Evolutionary conservation across 1,140 invertebrate genomes (phyloP).

Genomic region (Ceratina australensis): DNA sequence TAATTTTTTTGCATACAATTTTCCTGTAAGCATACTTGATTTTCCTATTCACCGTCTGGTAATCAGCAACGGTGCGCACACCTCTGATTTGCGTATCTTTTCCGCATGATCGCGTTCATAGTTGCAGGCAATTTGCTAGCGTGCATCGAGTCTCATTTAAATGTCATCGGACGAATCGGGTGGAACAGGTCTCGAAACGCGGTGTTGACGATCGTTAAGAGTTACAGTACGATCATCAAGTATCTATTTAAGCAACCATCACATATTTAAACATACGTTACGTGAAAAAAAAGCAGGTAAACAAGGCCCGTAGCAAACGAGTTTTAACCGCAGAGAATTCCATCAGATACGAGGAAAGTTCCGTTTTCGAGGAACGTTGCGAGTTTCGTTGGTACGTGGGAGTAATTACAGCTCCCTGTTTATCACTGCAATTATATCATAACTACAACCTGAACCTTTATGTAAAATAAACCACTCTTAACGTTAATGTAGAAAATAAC

Average conservation of each 20-base stretch:
- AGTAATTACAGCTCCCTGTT: neutral
- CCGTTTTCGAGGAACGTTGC: neutral
- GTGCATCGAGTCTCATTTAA: neutral
- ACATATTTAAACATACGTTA: neutral
- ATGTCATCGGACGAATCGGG: slow-evolving; percentile 5
- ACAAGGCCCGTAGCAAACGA: neutral
- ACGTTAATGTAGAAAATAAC: too few species aligned
- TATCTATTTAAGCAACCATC: too few species aligned
- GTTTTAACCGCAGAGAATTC: neutral
- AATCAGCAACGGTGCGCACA: neutral
- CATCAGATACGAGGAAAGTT: neutral
- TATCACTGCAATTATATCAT: too few species aligned
- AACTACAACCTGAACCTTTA: too few species aligned
- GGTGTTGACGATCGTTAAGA: neutral
- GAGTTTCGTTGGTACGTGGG: neutral
- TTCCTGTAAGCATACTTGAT: too few species aligned
- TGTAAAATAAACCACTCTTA: too few species aligned
- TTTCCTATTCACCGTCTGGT: too few species aligned
- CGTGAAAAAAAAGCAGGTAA: neutral
- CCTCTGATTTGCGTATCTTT: neutral
- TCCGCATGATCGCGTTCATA: neutral
- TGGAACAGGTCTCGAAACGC: slow-evolving; percentile 4
- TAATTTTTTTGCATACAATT: too few species aligned
- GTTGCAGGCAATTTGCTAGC: neutral
- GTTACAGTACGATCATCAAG: too few species aligned